Base-by-base conservation (phyloP, 2,797 vertebrate genomes). In the Pseudomugil gertrudae region DNA sequence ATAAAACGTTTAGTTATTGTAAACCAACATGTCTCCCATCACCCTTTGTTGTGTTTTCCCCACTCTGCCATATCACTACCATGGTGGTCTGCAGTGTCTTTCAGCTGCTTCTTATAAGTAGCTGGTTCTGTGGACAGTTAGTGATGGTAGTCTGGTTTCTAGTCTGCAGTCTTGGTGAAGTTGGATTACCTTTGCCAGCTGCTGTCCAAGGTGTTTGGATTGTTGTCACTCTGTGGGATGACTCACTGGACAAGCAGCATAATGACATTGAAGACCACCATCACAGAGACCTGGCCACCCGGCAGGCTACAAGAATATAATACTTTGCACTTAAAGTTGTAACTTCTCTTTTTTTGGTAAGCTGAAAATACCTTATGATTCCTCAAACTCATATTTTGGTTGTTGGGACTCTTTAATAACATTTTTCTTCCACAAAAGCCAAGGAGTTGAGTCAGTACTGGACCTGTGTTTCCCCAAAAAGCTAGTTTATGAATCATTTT, bases 401-500 rank as follows among this genome's bases (percentile, higher is more conserved):
- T 73, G 63, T 69, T 40, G 27, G 52, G 40, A 77, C 57, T 67
- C 57, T 27, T n/a, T n/a, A n/a, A n/a, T n/a, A n/a, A n/a, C n/a
- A n/a, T n/a, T n/a, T n/a, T n/a, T n/a, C n/a, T n/a, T n/a, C n/a
- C n/a, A n/a, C n/a, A n/a, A n/a, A n/a, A n/a, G n/a, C n/a, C n/a
- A n/a, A n/a, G n/a, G 74, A 83, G 77, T 70, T 59, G 63, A 75
- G 71, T 78, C 83, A 75, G 60, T 29, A 57, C 54, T 51, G 15
- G 70, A 50, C 66, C 52, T 73, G 47, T 72, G 43, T 40, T 72
- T 73, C 68, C 36, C 40, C 9, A 73, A 74, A 76, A 78, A 36
- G 68, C 70, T 21, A 69, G 53, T 76, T 82, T 33, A 23, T 76
- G 80, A 30, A 76, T 68, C 35, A 68, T n/a, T 27, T 38, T 36